Base-by-base conservation (phyloP, 2,888 invertebrate genomes). In the Sinotaia quadrata region DNA sequence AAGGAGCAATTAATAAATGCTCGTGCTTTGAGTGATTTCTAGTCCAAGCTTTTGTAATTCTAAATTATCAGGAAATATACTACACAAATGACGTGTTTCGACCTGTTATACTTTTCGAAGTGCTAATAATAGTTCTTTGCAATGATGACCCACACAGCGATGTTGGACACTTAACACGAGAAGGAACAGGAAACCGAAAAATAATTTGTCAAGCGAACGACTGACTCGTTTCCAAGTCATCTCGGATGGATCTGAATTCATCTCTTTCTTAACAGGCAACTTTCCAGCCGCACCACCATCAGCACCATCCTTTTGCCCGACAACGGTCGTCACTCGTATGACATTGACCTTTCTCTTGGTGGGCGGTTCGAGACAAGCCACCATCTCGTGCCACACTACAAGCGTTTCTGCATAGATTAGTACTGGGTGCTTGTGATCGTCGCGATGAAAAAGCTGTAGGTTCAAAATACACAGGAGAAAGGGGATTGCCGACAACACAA, bases 141-240 rank as follows among this genome's bases (percentile, higher is more conserved):
- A 33, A 61, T 33, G 44, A 61, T 15, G 33, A 37, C 2, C n/a
- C 7, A 33, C 3, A 61, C 10, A 8, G 4, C 56, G 5, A 37
- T n/a, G 56, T 21, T 56, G 33, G 54, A n/a, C 4, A 27, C 37
- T n/a, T 1, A 65, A 3, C 21, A 33, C 57, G 29, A 57, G 31
- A 5, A 7, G 31, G 33, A 57, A 49, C 57, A 56, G 57, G 34
- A 66, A 33, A 7, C 47, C 21, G 57, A 66, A 66, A 18, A 66
- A 54, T 44, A 66, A 31, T 15, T 47, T 57, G 66, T 66, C 66
- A 21, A 66, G 47, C 31, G 66, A 18, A 2, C 66, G 47, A 34
- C 57, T 49, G 44, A 66, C 57, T 15, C 57, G 44, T 31, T 49
- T 41, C 66, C 66, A 66, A n/a, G 66, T 66, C 57, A 66, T 57